A percentile compares a stretch with the other conserved stretches of the same genome.
phyloP scores from a whole-genome alignment of 2,113 vertebrate species.

The Mandrillus leucophaeus region DNA sequence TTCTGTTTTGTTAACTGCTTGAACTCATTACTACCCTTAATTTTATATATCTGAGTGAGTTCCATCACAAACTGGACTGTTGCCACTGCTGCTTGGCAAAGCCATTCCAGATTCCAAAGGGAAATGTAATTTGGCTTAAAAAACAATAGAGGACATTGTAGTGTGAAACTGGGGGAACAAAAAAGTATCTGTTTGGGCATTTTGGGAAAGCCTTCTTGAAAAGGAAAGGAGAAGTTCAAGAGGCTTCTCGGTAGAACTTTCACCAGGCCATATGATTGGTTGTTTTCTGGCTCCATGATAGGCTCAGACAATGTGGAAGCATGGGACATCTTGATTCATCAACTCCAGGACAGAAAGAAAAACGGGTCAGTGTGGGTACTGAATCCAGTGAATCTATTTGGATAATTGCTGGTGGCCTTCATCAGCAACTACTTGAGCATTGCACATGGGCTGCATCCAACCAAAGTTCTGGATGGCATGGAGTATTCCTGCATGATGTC shows the following conservation, averaged over 20 bases:
- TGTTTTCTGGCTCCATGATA: not conserved
- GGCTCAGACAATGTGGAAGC: not conserved
- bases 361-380: not conserved
- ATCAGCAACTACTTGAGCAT: not conserved
- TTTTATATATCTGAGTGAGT: not conserved
- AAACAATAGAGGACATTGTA: slow-evolving; percentile 62
- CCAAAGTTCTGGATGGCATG: not conserved
- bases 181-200: slow-evolving; percentile 23
- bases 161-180: slow-evolving; percentile 22
- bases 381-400: not conserved
- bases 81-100: slow-evolving; percentile 53
- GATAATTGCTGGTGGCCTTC: not conserved
- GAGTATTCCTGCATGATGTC: not conserved
- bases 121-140: slow-evolving; percentile 41
- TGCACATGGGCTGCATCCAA: not conserved
- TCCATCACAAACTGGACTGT: not conserved
- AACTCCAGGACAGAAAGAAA: not conserved
- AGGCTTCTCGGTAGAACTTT: not conserved
- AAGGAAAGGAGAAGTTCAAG: not conserved
- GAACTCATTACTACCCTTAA: not conserved
- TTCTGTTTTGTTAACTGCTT: slow-evolving; percentile 6
- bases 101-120: slow-evolving; percentile 24
- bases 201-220: slow-evolving; percentile 35
- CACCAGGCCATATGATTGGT: not conserved
- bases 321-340: not conserved